These are phyloP conservation scores for Cybosia mesomella DNA, from an alignment of 2,888 invertebrate genomes.

Conservation along the genomic window DNA sequence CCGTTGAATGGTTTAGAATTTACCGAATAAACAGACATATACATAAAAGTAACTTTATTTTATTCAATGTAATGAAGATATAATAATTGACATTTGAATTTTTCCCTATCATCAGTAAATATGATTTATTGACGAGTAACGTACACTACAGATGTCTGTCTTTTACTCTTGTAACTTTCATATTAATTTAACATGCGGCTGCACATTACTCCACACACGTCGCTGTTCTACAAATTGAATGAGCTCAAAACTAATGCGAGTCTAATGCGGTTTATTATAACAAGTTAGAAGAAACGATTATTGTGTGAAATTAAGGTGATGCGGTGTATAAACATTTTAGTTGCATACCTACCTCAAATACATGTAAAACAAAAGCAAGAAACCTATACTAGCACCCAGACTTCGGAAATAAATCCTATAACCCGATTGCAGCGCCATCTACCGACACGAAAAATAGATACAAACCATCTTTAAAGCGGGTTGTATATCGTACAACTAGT, in stretches of 20 bases:
- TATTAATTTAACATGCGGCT: constrained; percentile 5
- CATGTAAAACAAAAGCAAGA: background rate
- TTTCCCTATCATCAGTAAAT: background rate
- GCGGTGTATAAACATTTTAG: background rate
- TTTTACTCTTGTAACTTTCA: background rate
- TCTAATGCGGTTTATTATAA: constrained; percentile 67
- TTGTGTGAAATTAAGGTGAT: constrained; percentile 59
- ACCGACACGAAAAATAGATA: too few species aligned
- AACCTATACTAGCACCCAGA: too few species aligned
- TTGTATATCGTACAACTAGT: too few species aligned
- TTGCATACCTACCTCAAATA: background rate
- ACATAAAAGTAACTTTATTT: background rate
- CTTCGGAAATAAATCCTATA: too few species aligned
- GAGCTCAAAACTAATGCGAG: constrained; percentile 62
- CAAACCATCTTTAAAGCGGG: too few species aligned
- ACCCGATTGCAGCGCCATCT: too few species aligned
- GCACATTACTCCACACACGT: constrained; percentile 32
- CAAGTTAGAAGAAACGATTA: constrained; percentile 67
- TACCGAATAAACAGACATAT: background rate
- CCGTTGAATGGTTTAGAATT: background rate
- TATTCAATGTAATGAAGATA: too few species aligned
- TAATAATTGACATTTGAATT: too few species aligned
- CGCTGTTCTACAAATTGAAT: constrained; percentile 50
- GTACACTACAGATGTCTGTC: too few species aligned
- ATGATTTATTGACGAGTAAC: background rate